Conservation (phyloP, 2,113 vertebrate species). For the Prunella himalayana region DNA sequence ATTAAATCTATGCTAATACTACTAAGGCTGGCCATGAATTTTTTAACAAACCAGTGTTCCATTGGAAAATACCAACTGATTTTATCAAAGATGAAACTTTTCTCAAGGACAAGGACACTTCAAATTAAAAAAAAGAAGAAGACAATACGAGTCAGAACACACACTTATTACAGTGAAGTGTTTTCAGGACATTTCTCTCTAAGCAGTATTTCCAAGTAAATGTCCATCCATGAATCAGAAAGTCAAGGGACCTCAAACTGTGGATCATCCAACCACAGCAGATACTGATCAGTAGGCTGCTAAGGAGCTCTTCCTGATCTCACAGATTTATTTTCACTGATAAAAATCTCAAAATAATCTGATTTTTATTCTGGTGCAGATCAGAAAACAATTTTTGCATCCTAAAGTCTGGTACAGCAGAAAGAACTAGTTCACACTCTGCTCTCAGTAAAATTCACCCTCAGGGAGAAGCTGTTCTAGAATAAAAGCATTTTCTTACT, state of each 20-base stretch:
- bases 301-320: not conserved
- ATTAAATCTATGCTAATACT: conserved; percentile 58
- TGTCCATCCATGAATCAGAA: not conserved
- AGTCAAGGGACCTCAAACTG: not conserved
- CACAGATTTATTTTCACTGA: not conserved
- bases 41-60: conserved; percentile 37
- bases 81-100: conserved; percentile 31
- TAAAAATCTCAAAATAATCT: not conserved
- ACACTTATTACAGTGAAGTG: not conserved
- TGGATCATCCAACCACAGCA: not conserved
- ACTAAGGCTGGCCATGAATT: conserved; percentile 40
- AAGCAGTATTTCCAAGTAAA: not conserved
- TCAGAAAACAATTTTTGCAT: conserved; percentile 19
- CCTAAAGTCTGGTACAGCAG: not conserved
- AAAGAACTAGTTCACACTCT: conserved; percentile 21
- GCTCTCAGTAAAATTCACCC: conserved; percentile 4
- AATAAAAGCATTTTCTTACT: conserved; percentile 42
- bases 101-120: conserved; percentile 23
- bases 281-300: not conserved
- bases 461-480: conserved; percentile 28
- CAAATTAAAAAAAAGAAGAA: not conserved
- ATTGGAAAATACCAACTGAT: conserved; percentile 12
- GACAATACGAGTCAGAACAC: not conserved
- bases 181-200: not conserved
- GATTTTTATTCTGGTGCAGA: not conserved